Evolutionary conservation across 2,113 vertebrate genomes (phyloP).

Genomic region (Ceyx cyanopectus): DNA sequence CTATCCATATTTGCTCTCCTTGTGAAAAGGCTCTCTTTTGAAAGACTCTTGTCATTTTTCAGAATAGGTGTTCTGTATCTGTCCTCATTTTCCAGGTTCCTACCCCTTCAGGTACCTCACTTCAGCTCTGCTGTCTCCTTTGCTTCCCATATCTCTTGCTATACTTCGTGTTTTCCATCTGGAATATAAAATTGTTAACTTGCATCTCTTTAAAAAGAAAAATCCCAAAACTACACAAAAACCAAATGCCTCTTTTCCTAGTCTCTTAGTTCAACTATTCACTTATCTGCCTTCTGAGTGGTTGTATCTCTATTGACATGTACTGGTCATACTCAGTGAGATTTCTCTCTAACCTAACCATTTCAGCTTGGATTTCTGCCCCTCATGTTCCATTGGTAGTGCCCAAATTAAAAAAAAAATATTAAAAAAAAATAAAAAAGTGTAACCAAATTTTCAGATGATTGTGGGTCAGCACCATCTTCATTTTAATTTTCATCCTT

Average conservation of each 20-base stretch:
- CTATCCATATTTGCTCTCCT: neutral
- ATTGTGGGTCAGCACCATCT: neutral
- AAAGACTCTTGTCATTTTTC: neutral
- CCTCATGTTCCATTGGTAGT: neutral
- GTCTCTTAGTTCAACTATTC: neutral
- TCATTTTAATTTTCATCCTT: neutral
- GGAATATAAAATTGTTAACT: neutral
- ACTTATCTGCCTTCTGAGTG: neutral
- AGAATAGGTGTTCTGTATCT: neutral
- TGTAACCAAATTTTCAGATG: neutral
- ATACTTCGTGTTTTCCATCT: neutral
- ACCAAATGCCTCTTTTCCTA: neutral
- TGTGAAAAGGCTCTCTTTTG: neutral
- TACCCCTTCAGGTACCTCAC: rapidly evolving
- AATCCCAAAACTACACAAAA: neutral
- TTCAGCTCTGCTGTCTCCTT: neutral
- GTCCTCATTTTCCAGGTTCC: neutral
- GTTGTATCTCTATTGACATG: rapidly evolving
- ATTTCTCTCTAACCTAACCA: neutral
- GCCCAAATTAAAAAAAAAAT: too few relatives aligned
- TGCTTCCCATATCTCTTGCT: neutral
- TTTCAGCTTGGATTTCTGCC: neutral
- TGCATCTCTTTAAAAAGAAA: neutral
- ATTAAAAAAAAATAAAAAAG: too few relatives aligned
- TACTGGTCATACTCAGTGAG: neutral